Base-by-base conservation (phyloP, 2,113 vertebrate genomes). In the Xiphophorus hellerii region DNA sequence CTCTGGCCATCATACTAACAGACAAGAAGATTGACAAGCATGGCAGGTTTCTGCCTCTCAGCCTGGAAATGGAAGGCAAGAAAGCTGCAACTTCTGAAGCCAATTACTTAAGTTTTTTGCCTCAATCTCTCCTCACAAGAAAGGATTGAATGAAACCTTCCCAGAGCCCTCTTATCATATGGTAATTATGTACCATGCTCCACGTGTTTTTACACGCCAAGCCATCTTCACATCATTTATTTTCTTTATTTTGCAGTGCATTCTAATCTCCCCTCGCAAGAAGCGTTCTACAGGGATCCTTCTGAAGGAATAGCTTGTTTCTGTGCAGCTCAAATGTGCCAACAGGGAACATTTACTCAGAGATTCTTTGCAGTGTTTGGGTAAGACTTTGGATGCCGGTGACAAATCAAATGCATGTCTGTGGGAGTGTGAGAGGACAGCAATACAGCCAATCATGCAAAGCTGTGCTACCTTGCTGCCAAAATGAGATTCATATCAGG, bases 401-500 rank as follows among this genome's bases (percentile, higher is more conserved):
- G 92, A 93, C 91, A 93, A 94, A 95, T 92, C 83, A 90, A 82
- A 90, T 82, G 90, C 86, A 76, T 86, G 87, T 89, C 87, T 91
- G 88, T 88, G 89, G 89, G 89, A 90, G 88, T 89, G 91, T 84
- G 88, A 89, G 87, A 89, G 73, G 85, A 82, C 79, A 83, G 86
- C 73, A 76, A 87, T 89, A 89, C 84, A 86, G 87, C 90, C 92
- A 89, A 86, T 93, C 92, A 93, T 92, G 92, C 93, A 93, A 93
- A 94, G 90, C 93, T 88, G 85, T 76, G 84, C 77, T 78, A 78
- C 85, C 68, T 85, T 62, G 77, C 84, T 88, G 88, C 86, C 90
- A 91, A 92, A 92, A 92, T 91, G 83, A 93, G 92, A 94, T 93
- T 94, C 91, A 78, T 89, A 91, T 93, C 87, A 63, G 72, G 78